Percentiles rank a stretch among this genome's conserved stretches.
These are phyloP conservation scores for Forpus xanthops DNA, from an alignment of 2,797 vertebrate species.

Conservation along the genomic window DNA sequence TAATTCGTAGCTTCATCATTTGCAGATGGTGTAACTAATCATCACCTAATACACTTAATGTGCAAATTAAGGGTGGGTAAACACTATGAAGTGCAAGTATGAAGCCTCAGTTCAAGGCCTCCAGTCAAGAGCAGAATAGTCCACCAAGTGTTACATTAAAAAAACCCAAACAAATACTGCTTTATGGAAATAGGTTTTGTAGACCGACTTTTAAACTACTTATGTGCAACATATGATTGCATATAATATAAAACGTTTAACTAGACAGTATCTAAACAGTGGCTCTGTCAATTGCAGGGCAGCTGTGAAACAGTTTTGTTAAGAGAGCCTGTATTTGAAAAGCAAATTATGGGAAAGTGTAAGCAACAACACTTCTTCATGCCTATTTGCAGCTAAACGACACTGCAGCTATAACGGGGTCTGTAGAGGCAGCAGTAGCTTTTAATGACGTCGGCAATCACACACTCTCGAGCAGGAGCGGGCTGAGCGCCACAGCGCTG, in stretches of 20 bases:
- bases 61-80: background rate
- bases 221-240: background rate
- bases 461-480: rapidly evolving
- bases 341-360: rapidly evolving
- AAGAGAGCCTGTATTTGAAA: too few relatives aligned
- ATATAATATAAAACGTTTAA: rapidly evolving
- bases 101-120: background rate
- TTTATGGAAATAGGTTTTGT: background rate
- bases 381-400: background rate
- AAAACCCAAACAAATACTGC: background rate
- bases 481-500: rapidly evolving
- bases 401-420: rapidly evolving
- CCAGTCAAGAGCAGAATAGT: too few relatives aligned
- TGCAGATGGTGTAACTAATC: background rate
- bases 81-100: background rate
- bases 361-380: background rate
- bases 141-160: too few relatives aligned
- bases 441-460: background rate
- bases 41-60: background rate
- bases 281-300: background rate
- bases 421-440: rapidly evolving
- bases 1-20: background rate
- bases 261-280: background rate
- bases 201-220: background rate
- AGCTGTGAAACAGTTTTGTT: background rate